phyloP scores from a whole-genome alignment of 1,140 invertebrate species.

The Papilio helenus region DNA sequence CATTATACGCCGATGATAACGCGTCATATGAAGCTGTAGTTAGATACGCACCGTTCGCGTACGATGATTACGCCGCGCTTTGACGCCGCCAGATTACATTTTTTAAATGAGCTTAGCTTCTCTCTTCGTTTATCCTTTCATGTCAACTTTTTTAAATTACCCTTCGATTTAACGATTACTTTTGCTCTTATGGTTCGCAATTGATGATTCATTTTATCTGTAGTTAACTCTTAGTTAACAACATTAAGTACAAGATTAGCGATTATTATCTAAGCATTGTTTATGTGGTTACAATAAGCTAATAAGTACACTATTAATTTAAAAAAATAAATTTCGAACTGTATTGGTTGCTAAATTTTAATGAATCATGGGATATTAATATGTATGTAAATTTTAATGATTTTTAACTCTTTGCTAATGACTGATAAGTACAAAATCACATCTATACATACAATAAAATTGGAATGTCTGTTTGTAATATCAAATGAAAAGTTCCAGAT shows the following conservation, averaged over 20 bases:
- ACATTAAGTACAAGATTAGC: background rate
- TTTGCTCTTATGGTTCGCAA: slow-evolving; percentile 6
- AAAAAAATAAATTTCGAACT: too few species aligned
- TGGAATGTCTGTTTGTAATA: too few species aligned
- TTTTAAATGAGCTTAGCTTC: slow-evolving; percentile 51
- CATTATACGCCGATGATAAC: slow-evolving; percentile 79
- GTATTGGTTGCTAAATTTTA: too few species aligned
- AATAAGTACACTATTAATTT: too few species aligned
- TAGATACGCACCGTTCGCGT: slow-evolving; percentile 61
- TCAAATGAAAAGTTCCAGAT: too few species aligned
- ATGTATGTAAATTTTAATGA: background rate
- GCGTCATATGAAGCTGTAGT: slow-evolving; percentile 71
- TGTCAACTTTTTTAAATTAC: slow-evolving; percentile 44
- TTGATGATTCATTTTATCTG: slow-evolving; percentile 1
- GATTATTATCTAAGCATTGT: background rate
- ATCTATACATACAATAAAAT: too few species aligned
- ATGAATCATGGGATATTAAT: too few species aligned
- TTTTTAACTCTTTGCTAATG: slow-evolving; percentile 16
- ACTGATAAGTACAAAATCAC: background rate
- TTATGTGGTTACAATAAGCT: background rate
- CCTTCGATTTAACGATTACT: slow-evolving; percentile 40
- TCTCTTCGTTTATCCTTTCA: slow-evolving; percentile 33
- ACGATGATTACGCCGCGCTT: slow-evolving; percentile 62
- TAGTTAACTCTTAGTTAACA: background rate
- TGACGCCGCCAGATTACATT: slow-evolving; percentile 59